Conservation (phyloP, 2,113 vertebrate species). For the Gymnogyps californianus region DNA sequence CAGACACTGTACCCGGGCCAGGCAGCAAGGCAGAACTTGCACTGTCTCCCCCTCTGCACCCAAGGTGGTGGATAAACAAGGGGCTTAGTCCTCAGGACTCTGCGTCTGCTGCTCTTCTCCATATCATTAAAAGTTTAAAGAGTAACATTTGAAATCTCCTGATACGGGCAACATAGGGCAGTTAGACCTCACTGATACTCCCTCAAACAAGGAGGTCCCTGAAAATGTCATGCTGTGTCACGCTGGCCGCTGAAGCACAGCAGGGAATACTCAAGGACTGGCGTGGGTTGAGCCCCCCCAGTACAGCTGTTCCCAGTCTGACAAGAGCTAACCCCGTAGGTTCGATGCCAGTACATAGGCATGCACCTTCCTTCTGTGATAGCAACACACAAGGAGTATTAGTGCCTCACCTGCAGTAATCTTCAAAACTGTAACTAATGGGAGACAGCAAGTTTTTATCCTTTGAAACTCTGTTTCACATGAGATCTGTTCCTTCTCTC, state of each 20-base stretch:
- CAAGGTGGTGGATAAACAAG: neutral
- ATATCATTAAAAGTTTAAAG: neutral
- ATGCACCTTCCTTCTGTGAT: neutral
- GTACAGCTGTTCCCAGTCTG: neutral
- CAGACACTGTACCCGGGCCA: neutral
- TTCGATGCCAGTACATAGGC: neutral
- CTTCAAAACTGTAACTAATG: neutral
- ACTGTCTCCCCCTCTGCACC: neutral
- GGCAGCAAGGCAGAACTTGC: neutral
- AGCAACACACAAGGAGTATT: neutral
- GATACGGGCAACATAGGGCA: neutral
- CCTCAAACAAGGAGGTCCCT: neutral
- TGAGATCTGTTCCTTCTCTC: neutral
- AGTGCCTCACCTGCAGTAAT: neutral
- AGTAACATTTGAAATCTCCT: neutral
- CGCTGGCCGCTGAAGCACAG: neutral
- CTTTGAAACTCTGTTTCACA: neutral
- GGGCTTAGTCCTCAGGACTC: neutral
- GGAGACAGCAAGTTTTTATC: neutral
- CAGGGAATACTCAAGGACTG: neutral
- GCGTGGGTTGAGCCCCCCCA: neutral
- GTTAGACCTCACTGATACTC: neutral
- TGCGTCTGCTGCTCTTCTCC: neutral
- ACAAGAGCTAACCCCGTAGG: neutral
- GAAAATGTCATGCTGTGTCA: fast-evolving